Evolutionary conservation across 2,888 invertebrate genomes (phyloP), one percentile per base, ranked within the genome.

Genomic region (Eupithecia abbreviata): DNA sequence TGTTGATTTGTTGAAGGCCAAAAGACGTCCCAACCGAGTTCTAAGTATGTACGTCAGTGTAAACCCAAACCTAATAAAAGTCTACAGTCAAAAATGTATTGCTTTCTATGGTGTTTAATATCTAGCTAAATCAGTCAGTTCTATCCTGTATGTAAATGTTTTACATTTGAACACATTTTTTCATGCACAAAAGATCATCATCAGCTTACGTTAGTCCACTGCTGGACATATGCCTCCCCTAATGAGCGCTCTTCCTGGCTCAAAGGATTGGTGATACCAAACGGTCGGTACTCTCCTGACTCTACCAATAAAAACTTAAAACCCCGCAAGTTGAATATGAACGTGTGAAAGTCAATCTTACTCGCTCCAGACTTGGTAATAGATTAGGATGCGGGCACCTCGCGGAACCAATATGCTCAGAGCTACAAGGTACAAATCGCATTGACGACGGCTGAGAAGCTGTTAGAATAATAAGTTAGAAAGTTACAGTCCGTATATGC

Each of bases 381-480:
- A 42, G 66, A 42, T 42, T 15, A 66, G 71, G 55, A 71, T 71
- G 58, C 71, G 79, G 79, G 76, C 76, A 15, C 15, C 42, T 66
- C 42, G 66, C 66, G 42, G 66, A 66, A 42, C 66, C 55, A 42
- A 42, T 42, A 66, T 15, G 30, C 30, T 15, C 7, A 42, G 41
- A 42, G 65, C 5, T 5, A 0, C 42, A 42, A 42, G 0, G n/a
- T 66, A 66, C 66, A 30, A 30, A 66, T 66, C 13, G 42, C 66
- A 42, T 42, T 42, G 66, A 30, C 30, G 58, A 58, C 66, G 66
- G 42, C 2, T 66, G 42, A 66, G 66, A 15, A 42, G 13, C 66
- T 66, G 66, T 15, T 13, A 2, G 42, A 66, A 66, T 66, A 66
- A 42, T 66, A 66, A 66, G 66, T 66, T 18, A 66, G 66, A 66